These are phyloP conservation scores for Holothuria glaberrima DNA, from an alignment of 35 echinoderm and acorn worm species.

Conservation along the genomic window DNA sequence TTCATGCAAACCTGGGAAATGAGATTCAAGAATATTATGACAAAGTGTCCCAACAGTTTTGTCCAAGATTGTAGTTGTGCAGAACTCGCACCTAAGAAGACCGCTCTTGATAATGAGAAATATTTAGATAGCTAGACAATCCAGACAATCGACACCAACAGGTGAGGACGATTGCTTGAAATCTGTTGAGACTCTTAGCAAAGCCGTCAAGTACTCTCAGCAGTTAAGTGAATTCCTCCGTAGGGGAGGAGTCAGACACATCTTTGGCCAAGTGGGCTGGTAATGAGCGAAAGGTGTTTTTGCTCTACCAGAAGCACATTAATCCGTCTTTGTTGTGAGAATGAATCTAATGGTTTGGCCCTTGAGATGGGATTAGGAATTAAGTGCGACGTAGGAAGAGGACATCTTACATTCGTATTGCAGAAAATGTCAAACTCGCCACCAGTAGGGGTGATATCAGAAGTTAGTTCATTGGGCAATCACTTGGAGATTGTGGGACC, in stretches of 20 bases:
- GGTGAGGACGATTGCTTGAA: too few relatives aligned
- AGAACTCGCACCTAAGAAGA: constrained; percentile 22
- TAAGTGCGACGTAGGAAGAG: not conserved
- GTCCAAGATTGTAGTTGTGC: too few relatives aligned
- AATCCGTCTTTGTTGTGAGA: not conserved
- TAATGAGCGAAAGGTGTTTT: constrained; percentile 36
- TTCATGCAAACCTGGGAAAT: too few relatives aligned
- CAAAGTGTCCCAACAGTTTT: too few relatives aligned
- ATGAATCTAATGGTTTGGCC: constrained; percentile 22
- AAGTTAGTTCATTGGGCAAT: too few relatives aligned
- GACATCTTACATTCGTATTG: not conserved
- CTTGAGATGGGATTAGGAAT: constrained; percentile 15
- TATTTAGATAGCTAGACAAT: too few relatives aligned
- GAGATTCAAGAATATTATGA: too few relatives aligned
- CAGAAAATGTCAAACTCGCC: too few relatives aligned
- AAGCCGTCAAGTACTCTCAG: not conserved
- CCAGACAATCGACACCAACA: too few relatives aligned
- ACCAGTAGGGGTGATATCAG: too few relatives aligned
- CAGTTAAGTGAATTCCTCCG: constrained; percentile 24
- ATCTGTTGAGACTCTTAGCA: not conserved
- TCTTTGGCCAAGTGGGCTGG: constrained; percentile 25
- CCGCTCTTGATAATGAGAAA: too few relatives aligned
- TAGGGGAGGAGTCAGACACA: constrained; percentile 20
- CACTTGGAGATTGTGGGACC: too few relatives aligned
- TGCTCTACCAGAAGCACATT: constrained; percentile 15